Percentiles rank a stretch among this genome's conserved stretches.
Conservation (phyloP, 1,140 invertebrate genomes). For the Rhagoletis pomonella region DNA sequence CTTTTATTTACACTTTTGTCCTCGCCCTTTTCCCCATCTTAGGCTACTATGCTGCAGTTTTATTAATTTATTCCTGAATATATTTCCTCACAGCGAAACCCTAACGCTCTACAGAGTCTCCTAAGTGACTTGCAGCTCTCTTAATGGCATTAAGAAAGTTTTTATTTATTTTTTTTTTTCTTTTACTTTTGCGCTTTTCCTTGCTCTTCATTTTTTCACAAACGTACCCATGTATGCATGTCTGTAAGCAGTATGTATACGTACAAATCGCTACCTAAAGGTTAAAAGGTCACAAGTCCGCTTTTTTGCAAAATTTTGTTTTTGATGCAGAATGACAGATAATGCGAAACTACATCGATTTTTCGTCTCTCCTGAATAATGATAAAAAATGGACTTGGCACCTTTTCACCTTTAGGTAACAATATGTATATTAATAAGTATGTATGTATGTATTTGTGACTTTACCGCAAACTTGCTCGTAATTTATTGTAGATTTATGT, state of each 20-base stretch:
- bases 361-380: too few species aligned
- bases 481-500: neutral
- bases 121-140: conserved; percentile 38
- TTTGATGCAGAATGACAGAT: too few species aligned
- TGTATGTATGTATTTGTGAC: too few species aligned
- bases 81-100: neutral
- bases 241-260: neutral
- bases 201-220: neutral
- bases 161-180: neutral
- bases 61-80: neutral
- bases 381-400: too few species aligned
- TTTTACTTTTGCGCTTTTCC: neutral
- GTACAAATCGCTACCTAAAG: too few species aligned
- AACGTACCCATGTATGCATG: neutral
- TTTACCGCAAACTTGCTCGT: conserved; percentile 1
- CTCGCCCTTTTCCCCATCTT: neutral
- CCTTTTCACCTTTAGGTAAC: too few species aligned
- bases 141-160: conserved; percentile 36
- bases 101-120: neutral
- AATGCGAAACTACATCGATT: too few species aligned
- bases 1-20: neutral
- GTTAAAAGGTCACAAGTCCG: too few species aligned
- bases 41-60: neutral
- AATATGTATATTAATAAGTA: too few species aligned
- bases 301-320: too few species aligned